These are phyloP conservation scores for Calycopis cecrops DNA, from an alignment of 1,140 invertebrate species.

Conservation along the genomic window DNA sequence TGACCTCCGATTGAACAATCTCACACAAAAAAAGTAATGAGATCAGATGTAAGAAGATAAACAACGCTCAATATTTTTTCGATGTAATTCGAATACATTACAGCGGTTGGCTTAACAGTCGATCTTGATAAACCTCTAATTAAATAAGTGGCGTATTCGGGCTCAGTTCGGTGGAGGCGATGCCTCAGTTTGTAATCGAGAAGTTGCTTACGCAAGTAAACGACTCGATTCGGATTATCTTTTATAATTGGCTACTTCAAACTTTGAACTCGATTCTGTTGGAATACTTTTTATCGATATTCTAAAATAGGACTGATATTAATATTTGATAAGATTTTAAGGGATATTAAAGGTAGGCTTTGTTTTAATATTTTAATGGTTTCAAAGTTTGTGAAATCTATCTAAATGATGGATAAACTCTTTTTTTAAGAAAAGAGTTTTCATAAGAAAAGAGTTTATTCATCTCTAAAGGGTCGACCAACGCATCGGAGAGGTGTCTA, in stretches of 20 bases:
- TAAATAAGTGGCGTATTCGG: conserved; percentile 24
- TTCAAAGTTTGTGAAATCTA: too few relatives aligned
- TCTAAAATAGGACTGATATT: too few relatives aligned
- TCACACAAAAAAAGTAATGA: too few relatives aligned
- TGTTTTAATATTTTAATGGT: too few relatives aligned
- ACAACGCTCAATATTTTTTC: conserved; percentile 9
- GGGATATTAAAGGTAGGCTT: too few relatives aligned
- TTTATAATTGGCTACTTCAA: conserved; percentile 32
- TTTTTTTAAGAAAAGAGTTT: too few relatives aligned
- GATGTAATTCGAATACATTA: conserved; percentile 22
- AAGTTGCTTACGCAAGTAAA: conserved; percentile 28
- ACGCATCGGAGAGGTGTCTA: too few relatives aligned
- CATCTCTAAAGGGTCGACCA: too few relatives aligned
- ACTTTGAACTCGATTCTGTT: conserved; percentile 26
- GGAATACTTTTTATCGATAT: conserved; percentile 20
- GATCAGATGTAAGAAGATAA: not conserved
- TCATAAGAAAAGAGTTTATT: too few relatives aligned
- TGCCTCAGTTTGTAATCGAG: conserved; percentile 28
- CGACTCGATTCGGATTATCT: conserved; percentile 28
- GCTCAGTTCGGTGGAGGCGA: conserved; percentile 19
- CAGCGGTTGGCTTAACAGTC: conserved; percentile 16
- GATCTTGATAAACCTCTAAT: conserved; percentile 29
- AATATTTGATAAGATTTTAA: too few relatives aligned
- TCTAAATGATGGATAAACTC: too few relatives aligned
- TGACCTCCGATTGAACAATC: too few relatives aligned